Evolutionary conservation across 2,113 vertebrate genomes (phyloP), one percentile per base, ranked within the genome.

Genomic region (Ictidomys tridecemlineatus): DNA sequence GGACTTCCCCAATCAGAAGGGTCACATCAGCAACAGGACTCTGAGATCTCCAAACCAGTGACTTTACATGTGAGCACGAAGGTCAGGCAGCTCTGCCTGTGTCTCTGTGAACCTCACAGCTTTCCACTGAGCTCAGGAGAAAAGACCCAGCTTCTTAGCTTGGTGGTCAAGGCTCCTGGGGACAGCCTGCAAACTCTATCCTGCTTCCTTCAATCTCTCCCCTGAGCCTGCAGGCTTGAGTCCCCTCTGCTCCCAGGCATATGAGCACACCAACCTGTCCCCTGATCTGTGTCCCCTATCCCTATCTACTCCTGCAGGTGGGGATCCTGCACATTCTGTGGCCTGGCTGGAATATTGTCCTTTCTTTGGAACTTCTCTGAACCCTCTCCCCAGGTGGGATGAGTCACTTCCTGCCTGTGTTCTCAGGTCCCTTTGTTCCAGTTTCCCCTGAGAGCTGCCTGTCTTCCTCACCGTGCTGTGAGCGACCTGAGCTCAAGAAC

Each of bases 331-430:
- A 13, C 73, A 14, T 51, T 63, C 70, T 42, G 28, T 4, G 22
- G 70, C 63, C n/a, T 48, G 67, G 51, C 16, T 45, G 48, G 22
- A 51, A 26, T 42, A 32, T 8, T 73, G 16, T 39, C 8, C 51
- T 70, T 56, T 83, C 51, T 90, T 37, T 8, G 11, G 70, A 95
- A 61, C 51, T 58, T 5, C 20, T 42, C 37, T 89, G 85, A 69
- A 69, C 42, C 42, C 34, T 93, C 56, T 93, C 45, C 12, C 22
- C 18, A 10, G 18, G 20, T 3, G 5, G 11, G 51, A 65, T 61
- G 78, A 93, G 87, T 80, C 91, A 72, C 63, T 84, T 87, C 88
- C 89, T 87, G 83, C 42, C 91, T 92, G 61, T 94, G 61, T 80
- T 74, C 88, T 42, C 14, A 10, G 16, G 51, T 28, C 51, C 72